phyloP scores from a whole-genome alignment of 2,113 vertebrate genomes.

The Dipodomys stephensi region DNA sequence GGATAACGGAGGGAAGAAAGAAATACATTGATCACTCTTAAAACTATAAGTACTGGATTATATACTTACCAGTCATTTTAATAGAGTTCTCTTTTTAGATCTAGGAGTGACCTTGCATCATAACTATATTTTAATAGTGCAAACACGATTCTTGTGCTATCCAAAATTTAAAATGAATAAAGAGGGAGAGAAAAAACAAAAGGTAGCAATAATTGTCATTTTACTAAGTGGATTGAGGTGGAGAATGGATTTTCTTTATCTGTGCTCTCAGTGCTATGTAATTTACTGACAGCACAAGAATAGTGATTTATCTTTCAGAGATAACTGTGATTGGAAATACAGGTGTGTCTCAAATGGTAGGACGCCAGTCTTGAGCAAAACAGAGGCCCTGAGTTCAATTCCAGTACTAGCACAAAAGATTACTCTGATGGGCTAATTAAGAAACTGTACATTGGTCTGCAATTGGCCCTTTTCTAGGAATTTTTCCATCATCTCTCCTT shows the following conservation, averaged over 20 bases:
- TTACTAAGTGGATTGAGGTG: not conserved
- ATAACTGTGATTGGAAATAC: not conserved
- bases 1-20: not conserved
- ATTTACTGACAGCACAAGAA: not conserved
- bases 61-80: not conserved
- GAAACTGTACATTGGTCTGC: not conserved
- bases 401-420: too few relatives aligned
- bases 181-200: not conserved
- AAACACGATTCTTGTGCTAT: not conserved
- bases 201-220: not conserved
- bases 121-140: not conserved
- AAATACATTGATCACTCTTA: not conserved
- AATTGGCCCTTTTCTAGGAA: not conserved
- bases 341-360: too few relatives aligned
- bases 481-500: conserved; percentile 10
- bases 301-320: conserved; percentile 37
- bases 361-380: too few relatives aligned
- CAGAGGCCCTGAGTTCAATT: too few relatives aligned
- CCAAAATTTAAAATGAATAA: not conserved
- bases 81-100: not conserved
- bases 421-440: not conserved
- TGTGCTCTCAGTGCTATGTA: not conserved
- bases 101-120: not conserved
- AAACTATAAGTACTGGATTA: not conserved
- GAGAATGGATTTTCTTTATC: not conserved